phyloP scores from a whole-genome alignment of 2,797 vertebrate genomes.

The Distichodus sexfasciatus region DNA sequence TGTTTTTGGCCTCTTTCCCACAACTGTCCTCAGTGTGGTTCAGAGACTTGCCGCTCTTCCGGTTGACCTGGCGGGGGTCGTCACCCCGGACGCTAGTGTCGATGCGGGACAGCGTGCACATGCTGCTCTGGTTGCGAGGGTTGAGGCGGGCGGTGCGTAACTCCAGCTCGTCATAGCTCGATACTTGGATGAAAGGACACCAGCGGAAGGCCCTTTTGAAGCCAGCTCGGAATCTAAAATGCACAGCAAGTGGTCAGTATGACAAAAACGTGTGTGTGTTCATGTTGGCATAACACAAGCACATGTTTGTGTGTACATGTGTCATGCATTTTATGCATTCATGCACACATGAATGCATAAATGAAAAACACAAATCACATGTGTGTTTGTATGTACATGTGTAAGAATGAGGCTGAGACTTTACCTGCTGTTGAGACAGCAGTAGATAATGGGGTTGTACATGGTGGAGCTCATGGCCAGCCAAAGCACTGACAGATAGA shows the following conservation, averaged over 20 bases:
- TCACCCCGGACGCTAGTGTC: conserved; percentile 80
- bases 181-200: conserved; percentile 87
- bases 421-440: conserved; percentile 85
- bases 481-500: conserved; percentile 84
- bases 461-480: conserved; percentile 88
- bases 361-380: not conserved
- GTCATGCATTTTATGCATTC: not conserved
- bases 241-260: not conserved
- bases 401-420: not conserved
- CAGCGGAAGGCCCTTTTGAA: conserved; percentile 90
- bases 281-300: too few relatives aligned
- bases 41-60: conserved; percentile 67
- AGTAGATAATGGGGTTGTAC: conserved; percentile 89
- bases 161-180: conserved; percentile 86
- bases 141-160: conserved; percentile 80
- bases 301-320: not conserved
- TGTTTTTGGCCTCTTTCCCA: conserved; percentile 55
- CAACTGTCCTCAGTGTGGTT: conserved; percentile 55
- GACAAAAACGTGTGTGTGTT: not conserved
- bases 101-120: conserved; percentile 85
- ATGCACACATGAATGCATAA: too few relatives aligned
- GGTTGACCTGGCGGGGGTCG: conserved; percentile 47
- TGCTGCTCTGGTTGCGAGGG: conserved; percentile 82
- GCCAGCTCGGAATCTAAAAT: conserved; percentile 84
- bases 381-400: not conserved